Percentiles rank a stretch among this genome's conserved stretches.
These are phyloP conservation scores for Andricus quercusramuli DNA, from an alignment of 2,888 invertebrate genomes.

Conservation along the genomic window DNA sequence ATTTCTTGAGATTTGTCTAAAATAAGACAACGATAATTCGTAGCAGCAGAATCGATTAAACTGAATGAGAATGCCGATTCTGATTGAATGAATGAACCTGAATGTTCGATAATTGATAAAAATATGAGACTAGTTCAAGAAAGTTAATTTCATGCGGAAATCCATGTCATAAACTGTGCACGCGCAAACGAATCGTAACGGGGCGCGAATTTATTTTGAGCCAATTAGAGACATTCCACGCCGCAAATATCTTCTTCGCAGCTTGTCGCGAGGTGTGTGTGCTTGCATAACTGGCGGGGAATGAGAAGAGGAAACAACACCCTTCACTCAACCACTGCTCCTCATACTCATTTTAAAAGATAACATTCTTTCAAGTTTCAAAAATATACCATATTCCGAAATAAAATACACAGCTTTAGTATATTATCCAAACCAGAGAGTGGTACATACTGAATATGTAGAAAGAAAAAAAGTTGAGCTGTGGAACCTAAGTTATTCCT, in stretches of 20 bases:
- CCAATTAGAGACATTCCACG: conserved; percentile 74
- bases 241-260: conserved; percentile 65
- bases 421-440: too few species aligned
- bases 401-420: too few species aligned
- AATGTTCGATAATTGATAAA: background rate
- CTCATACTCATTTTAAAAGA: background rate
- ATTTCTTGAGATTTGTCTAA: too few species aligned
- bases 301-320: conserved; percentile 49
- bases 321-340: conserved; percentile 25
- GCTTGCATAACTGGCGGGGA: conserved; percentile 70
- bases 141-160: conserved; percentile 2
- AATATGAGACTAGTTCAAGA: background rate
- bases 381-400: too few species aligned
- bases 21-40: too few species aligned
- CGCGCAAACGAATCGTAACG: conserved; percentile 14
- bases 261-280: conserved; percentile 53
- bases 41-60: too few species aligned
- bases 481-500: too few species aligned
- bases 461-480: too few species aligned
- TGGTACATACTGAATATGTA: too few species aligned
- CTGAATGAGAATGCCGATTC: background rate
- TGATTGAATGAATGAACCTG: background rate
- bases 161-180: conserved; percentile 8
- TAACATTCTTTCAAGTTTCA: too few species aligned
- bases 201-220: conserved; percentile 72